phyloP scores from a whole-genome alignment of 2,113 vertebrate species.

The Phalacrocorax carbo region DNA sequence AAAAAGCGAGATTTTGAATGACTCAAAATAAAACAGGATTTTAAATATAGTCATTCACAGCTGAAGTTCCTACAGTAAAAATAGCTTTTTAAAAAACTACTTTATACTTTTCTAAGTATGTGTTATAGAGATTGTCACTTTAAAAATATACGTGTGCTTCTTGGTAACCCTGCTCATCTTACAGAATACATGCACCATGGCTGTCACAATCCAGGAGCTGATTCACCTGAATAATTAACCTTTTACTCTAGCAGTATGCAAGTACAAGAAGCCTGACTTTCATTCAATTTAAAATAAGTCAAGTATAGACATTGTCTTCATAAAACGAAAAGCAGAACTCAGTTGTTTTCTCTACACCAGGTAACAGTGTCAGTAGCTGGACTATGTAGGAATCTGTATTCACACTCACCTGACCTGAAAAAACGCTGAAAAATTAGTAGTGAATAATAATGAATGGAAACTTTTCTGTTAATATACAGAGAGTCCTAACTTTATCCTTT shows the following conservation, averaged over 20 bases:
- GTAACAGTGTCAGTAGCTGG: conserved; percentile 24
- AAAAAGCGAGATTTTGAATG: neutral
- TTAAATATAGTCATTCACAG: neutral
- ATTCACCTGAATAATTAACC: conserved; percentile 72
- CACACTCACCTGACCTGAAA: conserved; percentile 7
- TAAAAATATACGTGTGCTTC: neutral
- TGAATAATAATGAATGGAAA: conserved; percentile 62
- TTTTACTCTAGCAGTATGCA: conserved; percentile 39
- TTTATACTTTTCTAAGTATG: neutral
- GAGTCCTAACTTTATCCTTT: conserved; percentile 74
- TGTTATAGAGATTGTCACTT: neutral
- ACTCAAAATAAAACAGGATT: neutral
- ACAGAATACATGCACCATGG: conserved; percentile 3
- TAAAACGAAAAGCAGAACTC: conserved; percentile 52
- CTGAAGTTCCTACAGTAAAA: conserved; percentile 12
- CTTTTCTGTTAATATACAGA: conserved; percentile 65
- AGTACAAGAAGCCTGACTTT: conserved; percentile 38
- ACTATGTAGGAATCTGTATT: conserved; percentile 13
- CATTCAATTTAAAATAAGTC: conserved; percentile 27
- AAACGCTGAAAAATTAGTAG: conserved; percentile 38
- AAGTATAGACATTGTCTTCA: conserved; percentile 42
- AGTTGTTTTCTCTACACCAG: conserved; percentile 43
- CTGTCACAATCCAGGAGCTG: conserved; percentile 48
- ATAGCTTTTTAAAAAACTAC: neutral
- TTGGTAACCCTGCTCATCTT: conserved; percentile 15